phyloP scores from a whole-genome alignment of 2,888 invertebrate genomes.

The Podotricha telesiphe region DNA sequence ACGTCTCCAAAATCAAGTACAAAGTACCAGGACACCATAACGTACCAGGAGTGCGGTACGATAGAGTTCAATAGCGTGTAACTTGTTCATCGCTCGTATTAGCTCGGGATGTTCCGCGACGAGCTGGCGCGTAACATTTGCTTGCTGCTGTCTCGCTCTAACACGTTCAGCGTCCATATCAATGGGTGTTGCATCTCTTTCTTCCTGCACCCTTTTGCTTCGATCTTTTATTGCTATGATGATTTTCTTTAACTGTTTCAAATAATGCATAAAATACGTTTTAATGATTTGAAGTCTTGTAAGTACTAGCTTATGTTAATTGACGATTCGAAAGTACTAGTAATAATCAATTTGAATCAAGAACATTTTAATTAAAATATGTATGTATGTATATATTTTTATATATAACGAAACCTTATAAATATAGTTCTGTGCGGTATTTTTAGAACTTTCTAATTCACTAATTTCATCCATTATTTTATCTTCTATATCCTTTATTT shows the following conservation, averaged over 20 bases:
- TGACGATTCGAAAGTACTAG: too few species aligned
- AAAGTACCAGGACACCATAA: neutral
- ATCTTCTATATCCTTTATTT: neutral
- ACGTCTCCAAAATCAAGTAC: neutral
- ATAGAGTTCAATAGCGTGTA: neutral
- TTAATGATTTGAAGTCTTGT: too few species aligned
- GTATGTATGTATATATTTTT: too few species aligned
- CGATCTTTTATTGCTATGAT: neutral
- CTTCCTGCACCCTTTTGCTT: neutral
- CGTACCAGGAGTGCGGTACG: neutral
- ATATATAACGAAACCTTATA: neutral
- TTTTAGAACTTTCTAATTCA: neutral
- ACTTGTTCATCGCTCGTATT: neutral
- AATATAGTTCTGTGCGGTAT: neutral
- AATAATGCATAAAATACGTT: too few species aligned
- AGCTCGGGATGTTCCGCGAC: neutral
- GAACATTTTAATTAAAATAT: too few species aligned
- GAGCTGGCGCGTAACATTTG: neutral
- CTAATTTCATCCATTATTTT: neutral
- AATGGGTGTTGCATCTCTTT: neutral
- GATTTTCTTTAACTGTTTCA: slow-evolving; percentile 2
- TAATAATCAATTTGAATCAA: too few species aligned
- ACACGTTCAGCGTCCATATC: slow-evolving; percentile 6
- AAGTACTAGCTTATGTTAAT: too few species aligned
- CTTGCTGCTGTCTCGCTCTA: slow-evolving; percentile 13